These are phyloP conservation scores for Melinaea menophilus DNA, from an alignment of 2,888 invertebrate species.

Conservation along the genomic window DNA sequence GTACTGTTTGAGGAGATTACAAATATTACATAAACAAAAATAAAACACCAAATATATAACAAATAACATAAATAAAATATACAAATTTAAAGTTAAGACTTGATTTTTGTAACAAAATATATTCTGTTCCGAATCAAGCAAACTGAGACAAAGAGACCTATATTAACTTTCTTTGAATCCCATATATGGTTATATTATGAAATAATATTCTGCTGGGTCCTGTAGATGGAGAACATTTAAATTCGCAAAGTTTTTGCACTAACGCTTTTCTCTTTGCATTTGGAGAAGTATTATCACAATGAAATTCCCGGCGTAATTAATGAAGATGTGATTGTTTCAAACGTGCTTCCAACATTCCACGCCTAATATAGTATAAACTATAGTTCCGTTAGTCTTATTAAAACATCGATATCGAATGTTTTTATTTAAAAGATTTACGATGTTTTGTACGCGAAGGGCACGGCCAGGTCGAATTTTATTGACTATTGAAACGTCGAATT, in stretches of 20 bases:
- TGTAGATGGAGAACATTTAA: constrained; percentile 36
- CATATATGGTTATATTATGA: constrained; percentile 34
- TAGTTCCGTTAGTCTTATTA: constrained; percentile 59
- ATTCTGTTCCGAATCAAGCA: constrained; percentile 19
- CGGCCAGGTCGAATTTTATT: constrained; percentile 68
- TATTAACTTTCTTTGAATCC: constrained; percentile 24
- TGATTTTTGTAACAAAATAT: constrained; percentile 1
- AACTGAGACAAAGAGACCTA: constrained; percentile 20
- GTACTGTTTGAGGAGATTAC: no score
- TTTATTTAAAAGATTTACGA: constrained; percentile 71
- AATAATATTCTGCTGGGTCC: constrained; percentile 37
- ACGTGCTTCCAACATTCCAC: constrained; percentile 59
- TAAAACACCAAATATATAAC: neutral
- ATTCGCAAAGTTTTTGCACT: constrained; percentile 37
- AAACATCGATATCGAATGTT: constrained; percentile 48
- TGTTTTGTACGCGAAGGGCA: constrained; percentile 67
- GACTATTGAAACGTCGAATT: constrained; percentile 64
- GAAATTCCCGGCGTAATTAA: constrained; percentile 70
- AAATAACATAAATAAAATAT: neutral
- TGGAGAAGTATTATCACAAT: constrained; percentile 40
- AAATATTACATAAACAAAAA: neutral
- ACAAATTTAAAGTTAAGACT: neutral
- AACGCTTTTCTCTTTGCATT: constrained; percentile 32
- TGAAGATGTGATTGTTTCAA: constrained; percentile 71
- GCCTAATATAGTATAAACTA: constrained; percentile 50